Evolutionary conservation across 2,113 vertebrate species (phyloP), one percentile per base, ranked within the genome.

Genomic region (Pelecanoides urinatrix): DNA sequence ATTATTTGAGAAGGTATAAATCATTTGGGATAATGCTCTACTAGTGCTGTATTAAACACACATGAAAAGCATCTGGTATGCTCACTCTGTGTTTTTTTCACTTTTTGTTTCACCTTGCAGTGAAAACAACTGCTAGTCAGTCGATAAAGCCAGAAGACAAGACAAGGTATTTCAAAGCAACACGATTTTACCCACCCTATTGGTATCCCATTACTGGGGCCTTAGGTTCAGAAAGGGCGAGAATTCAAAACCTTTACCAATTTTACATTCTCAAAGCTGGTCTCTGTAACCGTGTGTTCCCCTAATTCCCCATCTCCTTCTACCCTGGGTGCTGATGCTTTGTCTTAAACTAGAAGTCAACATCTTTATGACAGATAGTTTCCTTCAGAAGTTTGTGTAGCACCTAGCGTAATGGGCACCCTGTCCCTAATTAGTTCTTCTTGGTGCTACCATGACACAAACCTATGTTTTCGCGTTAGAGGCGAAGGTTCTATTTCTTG

Each of bases 1-100:
- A 36, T 90, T 97, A 94, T 95, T 76, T 72, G 87, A 97, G 93
- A 96, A 68, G 80, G 63, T 94, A 9, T 66, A 96, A 97, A 86
- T 95, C 47, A 97, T 88, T 88, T 93, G 92, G 90, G 94, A 95
- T 86, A 94, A 88, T 68, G 42, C 14, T 96, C 44, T 76, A 71
- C 73, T 78, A 78, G 47, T 96, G 90, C 72, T 90, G n/a, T 53
- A 95, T 94, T 96, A 95, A 93, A 83, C 86, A 94, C 50, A 77
- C 16, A 52, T 16, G 12, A 85, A 97, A 92, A 95, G 36, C 70
- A 32, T 13, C 94, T 67, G 78, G 77, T 47, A 88, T 77, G 73
- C 38, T 72, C 66, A 84, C 4, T 70, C 52, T 92, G 75, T 38
- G 49, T 88, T 59, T 79, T 89, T 89, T 95, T 73, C 78, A 82